phyloP scores from a whole-genome alignment of 2,113 vertebrate genomes.

The Calyptommatus sinebrachiatus region DNA sequence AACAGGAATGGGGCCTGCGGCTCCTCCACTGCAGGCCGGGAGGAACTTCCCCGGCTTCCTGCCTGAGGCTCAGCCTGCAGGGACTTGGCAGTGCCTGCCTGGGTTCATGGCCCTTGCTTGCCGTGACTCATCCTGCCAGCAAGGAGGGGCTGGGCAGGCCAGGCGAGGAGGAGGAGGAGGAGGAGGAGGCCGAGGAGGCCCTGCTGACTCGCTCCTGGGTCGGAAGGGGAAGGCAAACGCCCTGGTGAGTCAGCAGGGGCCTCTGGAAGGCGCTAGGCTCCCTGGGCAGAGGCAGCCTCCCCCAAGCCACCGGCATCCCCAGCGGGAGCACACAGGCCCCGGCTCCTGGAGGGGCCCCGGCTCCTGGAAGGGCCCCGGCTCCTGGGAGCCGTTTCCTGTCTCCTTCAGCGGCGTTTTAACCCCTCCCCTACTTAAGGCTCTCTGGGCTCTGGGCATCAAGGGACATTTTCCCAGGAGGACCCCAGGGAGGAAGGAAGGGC shows the following conservation, averaged over 20 bases:
- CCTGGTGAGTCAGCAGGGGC: not conserved
- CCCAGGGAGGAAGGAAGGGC: not conserved
- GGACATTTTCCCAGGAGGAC: not conserved
- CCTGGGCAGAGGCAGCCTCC: not conserved
- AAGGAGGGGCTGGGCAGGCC: slow-evolving; percentile 46
- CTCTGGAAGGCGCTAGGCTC: not conserved
- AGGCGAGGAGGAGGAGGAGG: slow-evolving; percentile 48
- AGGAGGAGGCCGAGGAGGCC: slow-evolving; percentile 47
- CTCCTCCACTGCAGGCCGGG: not conserved
- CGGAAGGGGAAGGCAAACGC: not conserved
- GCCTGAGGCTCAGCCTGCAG: not conserved
- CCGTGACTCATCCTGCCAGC: slow-evolving; percentile 40
- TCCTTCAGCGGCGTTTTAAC: not conserved
- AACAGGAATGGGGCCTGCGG: too few species aligned
- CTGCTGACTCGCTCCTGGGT: slow-evolving; percentile 9
- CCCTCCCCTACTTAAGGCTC: not conserved
- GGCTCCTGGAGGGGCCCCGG: not conserved
- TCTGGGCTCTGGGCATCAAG: not conserved
- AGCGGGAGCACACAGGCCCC: not conserved
- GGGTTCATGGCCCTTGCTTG: slow-evolving; percentile 35
- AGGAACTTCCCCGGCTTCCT: slow-evolving; percentile 32
- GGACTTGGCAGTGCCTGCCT: not conserved
- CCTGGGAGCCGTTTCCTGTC: too few species aligned
- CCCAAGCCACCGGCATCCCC: not conserved
- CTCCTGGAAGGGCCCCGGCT: not conserved